phyloP scores from a whole-genome alignment of 2,888 invertebrate species.

The Tetramorium bicarinatum region DNA sequence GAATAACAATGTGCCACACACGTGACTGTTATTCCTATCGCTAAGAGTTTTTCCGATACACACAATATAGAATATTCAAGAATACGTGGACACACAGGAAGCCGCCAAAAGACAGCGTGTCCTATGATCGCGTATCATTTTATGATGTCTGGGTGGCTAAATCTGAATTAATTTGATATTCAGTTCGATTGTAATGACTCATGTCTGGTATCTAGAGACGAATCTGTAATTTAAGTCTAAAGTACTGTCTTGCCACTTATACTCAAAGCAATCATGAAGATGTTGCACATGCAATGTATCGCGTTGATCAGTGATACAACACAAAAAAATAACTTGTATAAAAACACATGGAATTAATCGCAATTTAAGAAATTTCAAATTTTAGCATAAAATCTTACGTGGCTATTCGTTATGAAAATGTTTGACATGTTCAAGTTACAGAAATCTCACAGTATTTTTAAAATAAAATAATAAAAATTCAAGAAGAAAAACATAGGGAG shows the following conservation, averaged over 20 bases:
- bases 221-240: constrained; percentile 35
- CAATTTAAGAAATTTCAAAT: background rate
- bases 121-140: background rate
- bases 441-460: background rate
- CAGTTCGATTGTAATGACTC: constrained; percentile 68
- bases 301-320: constrained; percentile 55
- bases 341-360: background rate
- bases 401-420: background rate
- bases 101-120: constrained; percentile 31
- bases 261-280: constrained; percentile 62
- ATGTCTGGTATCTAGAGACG: constrained; percentile 42
- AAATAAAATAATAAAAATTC: background rate
- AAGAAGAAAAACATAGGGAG: background rate
- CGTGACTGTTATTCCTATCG: constrained; percentile 56
- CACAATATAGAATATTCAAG: constrained; percentile 45
- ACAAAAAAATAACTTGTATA: background rate
- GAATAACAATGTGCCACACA: constrained; percentile 29
- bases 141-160: constrained; percentile 10
- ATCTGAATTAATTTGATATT: constrained; percentile 59
- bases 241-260: constrained; percentile 54
- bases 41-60: constrained; percentile 21
- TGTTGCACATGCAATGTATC: constrained; percentile 32
- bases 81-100: constrained; percentile 31
- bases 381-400: background rate
- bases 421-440: background rate